Base-by-base conservation (phyloP, 2,888 invertebrate species). In the Laothoe populi region DNA sequence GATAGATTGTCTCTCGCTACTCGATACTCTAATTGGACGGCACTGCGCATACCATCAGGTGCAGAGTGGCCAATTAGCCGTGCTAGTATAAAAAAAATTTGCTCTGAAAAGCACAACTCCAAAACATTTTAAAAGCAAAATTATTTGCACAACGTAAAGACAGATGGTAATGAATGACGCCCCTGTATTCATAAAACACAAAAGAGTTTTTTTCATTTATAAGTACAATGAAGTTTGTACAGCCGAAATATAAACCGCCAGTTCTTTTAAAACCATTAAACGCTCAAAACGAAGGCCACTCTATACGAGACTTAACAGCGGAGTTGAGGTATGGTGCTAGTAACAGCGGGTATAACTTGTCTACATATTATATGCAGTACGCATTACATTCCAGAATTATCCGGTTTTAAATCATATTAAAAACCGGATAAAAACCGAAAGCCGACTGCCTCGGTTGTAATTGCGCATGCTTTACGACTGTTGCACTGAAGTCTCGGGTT, bases 231-330 rank as follows among this genome's bases (percentile, higher is more conserved):
- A 46, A 24, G 23, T 62, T 57, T 45, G 21, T 62, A 59, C 59
- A 49, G 64, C 65, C 71, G 72, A 77, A 79, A 78, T 69, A 61
- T 75, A 75, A 72, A 72, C 72, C 68, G 70, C 64, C 67, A 68
- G 74, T 70, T 74, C 77, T 76, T 83, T 85, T 75, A 84, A 83
- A 84, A 75, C 82, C 83, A 83, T 86, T 86, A 83, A 53, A 74
- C 77, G 81, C 77, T 78, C 71, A 70, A 70, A 80, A 75, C 77
- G 79, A 73, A 74, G 44, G 75, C 81, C 80, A 82, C 83, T 85
- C 77, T 77, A 77, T 75, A 67, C 74, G 74, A 79, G 83, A 84
- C 80, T 82, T 80, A 72, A 73, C 77, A 76, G 75, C 72, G 69
- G 68, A 65, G 66, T 66, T 63, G 66, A 63, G 74, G 24, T 70